Evolutionary conservation across 2,888 invertebrate species (phyloP), one percentile per base, ranked within the genome.

Genomic region (Homarus gammarus): DNA sequence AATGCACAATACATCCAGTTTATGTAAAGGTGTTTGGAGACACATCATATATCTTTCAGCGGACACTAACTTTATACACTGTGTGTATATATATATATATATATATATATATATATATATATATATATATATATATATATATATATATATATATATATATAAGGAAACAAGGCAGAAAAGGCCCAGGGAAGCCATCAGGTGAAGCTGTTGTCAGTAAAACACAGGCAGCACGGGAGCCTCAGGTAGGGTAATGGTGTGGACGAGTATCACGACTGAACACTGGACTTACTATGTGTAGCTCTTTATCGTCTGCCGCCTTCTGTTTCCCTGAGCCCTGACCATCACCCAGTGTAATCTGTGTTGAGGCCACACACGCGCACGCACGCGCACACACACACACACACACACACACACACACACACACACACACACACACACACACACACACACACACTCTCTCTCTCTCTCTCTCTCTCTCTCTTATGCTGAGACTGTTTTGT

Each of bases 311-410:
- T 56, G 56, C 18, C 56, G 8, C 3, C 56, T 22, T 56, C 18
- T 56, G 3, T 15, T 22, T 51, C 56, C 44, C 44, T 44, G 44
- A 8, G 5, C 44, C 10, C 10, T 8, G 44, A 18, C 18, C 56
- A 2, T 18, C 18, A 18, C 56, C 18, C 18, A 15, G 56, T 18
- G 56, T 15, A 3, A 3, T 3, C 56, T 10, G 18, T 56, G 18
- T 56, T 18, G 18, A 10, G 18, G 15, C 22, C 8, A 22, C 44
- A n/a, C 75, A 75, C 75, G 49, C 44, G 49, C 36, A 75, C 75
- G 44, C 75, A 75, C 75, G 31, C 75, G n/a, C n/a, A 36, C 38
- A 73, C 33, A 36, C 40, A 73, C 73, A 40, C 1, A 12, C n/a
- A 33, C 36, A 27, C 31, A 38, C 33, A 72, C 72, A 31, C 72